Evolutionary conservation across 1,140 invertebrate species (phyloP).

Genomic region (Bombus haemorrhoidalis): DNA sequence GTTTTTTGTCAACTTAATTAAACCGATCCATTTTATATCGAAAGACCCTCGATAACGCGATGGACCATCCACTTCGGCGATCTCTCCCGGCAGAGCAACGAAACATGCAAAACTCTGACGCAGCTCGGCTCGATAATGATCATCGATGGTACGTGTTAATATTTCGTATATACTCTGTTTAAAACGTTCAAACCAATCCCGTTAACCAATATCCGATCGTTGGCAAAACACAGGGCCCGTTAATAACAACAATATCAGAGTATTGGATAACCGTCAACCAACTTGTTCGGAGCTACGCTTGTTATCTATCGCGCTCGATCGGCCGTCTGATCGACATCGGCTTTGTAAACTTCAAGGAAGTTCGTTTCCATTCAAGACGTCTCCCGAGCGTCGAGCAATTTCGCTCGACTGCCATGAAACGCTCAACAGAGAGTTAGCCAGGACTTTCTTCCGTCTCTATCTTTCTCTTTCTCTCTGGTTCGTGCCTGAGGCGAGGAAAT

Average conservation of each 20-base stretch:
- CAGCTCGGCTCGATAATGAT: neutral
- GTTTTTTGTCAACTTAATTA: neutral
- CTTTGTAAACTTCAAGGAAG: slow-evolving; percentile 53
- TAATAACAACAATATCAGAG: slow-evolving; percentile 48
- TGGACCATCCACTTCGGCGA: neutral
- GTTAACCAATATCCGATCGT: slow-evolving; percentile 46
- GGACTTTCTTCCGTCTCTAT: slow-evolving; percentile 2
- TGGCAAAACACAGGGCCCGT: slow-evolving; percentile 20
- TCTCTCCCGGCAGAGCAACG: neutral
- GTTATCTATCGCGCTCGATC: slow-evolving; percentile 42
- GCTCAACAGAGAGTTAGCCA: neutral
- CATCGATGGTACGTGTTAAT: slow-evolving; percentile 7
- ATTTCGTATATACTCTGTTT: neutral
- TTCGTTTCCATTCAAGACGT: slow-evolving; percentile 52
- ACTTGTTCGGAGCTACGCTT: slow-evolving; percentile 8
- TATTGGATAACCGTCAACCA: slow-evolving; percentile 47
- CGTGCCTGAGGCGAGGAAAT: slow-evolving; percentile 24
- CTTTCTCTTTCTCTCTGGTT: neutral
- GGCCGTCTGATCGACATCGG: slow-evolving; percentile 30
- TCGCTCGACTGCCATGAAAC: slow-evolving; percentile 34
- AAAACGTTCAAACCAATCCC: slow-evolving; percentile 24
- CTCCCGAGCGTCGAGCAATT: slow-evolving; percentile 38
- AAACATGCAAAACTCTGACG: neutral
- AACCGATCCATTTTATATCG: neutral
- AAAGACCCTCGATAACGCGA: neutral